Evolutionary conservation across 2,888 invertebrate genomes (phyloP).

Genomic region (Drosophila parthenogenetica): DNA sequence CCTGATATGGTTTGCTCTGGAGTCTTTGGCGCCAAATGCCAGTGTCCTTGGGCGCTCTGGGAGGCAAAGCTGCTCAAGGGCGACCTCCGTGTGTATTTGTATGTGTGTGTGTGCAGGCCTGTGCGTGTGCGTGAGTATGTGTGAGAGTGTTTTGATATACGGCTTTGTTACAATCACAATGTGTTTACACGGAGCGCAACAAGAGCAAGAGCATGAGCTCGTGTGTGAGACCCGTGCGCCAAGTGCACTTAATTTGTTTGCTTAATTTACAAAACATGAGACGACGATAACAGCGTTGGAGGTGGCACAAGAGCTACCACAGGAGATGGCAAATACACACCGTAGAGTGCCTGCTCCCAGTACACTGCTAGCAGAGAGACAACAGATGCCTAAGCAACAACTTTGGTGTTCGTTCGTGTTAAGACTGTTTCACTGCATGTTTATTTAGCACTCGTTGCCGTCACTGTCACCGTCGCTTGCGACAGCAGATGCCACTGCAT

Average conservation of each 20-base stretch:
- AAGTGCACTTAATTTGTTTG: conserved; percentile 83
- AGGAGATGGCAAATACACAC: conserved; percentile 12
- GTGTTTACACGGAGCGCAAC: conserved; percentile 71
- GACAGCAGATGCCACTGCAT: conserved; percentile 61
- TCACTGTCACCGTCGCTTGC: conserved; percentile 22
- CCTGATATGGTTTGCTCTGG: conserved; percentile 28
- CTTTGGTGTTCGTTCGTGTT: conserved; percentile 31
- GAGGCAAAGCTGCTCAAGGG: conserved; percentile 59
- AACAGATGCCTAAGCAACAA: conserved; percentile 17
- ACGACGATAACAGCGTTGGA: conserved; percentile 34
- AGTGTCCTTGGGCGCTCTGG: conserved; percentile 61
- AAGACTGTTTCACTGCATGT: conserved; percentile 51
- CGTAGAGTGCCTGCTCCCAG: conserved; percentile 3
- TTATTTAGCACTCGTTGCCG: conserved; percentile 53
- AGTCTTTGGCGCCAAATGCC: conserved; percentile 28
- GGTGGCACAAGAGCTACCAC: background rate
- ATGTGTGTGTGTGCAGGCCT: background rate
- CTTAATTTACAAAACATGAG: conserved; percentile 81
- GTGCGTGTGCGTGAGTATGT: conserved; percentile 12
- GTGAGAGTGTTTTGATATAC: conserved; percentile 66
- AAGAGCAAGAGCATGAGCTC: conserved; percentile 33
- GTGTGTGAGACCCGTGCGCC: conserved; percentile 59
- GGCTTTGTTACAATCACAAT: conserved; percentile 77
- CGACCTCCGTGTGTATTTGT: conserved; percentile 22
- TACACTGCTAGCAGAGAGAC: background rate